Base-by-base conservation (phyloP, 2,797 vertebrate genomes). In the Phalanger gymnotis region DNA sequence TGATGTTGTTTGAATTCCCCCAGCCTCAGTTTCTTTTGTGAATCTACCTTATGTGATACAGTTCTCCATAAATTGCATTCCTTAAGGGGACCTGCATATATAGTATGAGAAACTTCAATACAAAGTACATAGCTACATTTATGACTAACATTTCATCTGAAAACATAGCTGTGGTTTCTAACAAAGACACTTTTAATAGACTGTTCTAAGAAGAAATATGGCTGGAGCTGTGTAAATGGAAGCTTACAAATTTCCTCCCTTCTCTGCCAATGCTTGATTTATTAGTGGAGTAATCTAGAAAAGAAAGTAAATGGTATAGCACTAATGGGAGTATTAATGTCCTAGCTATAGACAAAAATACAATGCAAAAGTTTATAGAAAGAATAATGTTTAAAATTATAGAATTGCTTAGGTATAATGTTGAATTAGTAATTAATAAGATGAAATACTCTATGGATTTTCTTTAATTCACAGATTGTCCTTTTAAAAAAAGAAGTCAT, bases 361-460 rank as follows among this genome's bases (percentile, higher is more conserved):
- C 10, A 1, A 34, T 16, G 34, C 11, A 93, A 91, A 94, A 93
- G 54, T 92, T 54, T 90, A 25, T 52, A 90, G 53, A 9, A n/a
- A 2, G 22, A 34, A 16, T 47, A 9, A 57, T n/a, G 16, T 90
- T 94, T 14, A 57, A 93, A 89, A 91, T 91, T 14, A 6, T 51
- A 11, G 54, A 30, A 6, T 52, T 94, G 11, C 92, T 97, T 47
- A 3, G 9, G 51, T 93, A 73, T 93, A 53, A 54, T 90, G 0
- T 3, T 52, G 40, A 53, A 54, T 90, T 91, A 2, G 7, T 92
- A 31, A 66, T 98, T 94, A 34, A 61, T 47, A 55, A 92, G 54
- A 91, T 54, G 19, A 54, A 61, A 90, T 34, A 11, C n/a, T 81
- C n/a, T 47, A 6, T 73, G n/a, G 40, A 81, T 90, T 27, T 47